These are phyloP conservation scores for Drosophila paramelanica DNA, from an alignment of 2,888 invertebrate genomes.

Conservation along the genomic window DNA sequence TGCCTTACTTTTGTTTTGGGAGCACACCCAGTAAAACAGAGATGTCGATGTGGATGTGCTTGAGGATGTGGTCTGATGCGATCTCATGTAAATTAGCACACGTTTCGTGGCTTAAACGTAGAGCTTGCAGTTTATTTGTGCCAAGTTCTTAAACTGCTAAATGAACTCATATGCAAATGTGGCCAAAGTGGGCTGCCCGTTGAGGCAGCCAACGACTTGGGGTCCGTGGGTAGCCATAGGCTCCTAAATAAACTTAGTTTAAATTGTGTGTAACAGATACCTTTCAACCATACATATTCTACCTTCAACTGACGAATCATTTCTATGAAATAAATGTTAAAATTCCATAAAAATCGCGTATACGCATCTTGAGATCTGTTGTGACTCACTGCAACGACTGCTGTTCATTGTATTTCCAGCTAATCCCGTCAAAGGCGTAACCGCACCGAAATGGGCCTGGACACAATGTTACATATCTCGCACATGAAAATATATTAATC, in stretches of 20 bases:
- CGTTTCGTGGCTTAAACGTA: constrained; percentile 72
- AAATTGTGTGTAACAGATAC: constrained; percentile 12
- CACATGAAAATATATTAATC: constrained; percentile 26
- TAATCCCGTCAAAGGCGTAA: constrained; percentile 61
- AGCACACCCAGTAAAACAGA: constrained; percentile 62
- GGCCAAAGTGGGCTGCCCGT: constrained; percentile 72
- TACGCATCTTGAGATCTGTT: constrained; percentile 50
- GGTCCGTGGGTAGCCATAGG: constrained; percentile 44
- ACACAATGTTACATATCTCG: constrained; percentile 45
- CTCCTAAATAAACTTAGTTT: constrained; percentile 9
- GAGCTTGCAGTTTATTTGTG: constrained; percentile 65
- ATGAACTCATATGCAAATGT: constrained; percentile 80
- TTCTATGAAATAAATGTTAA: constrained; percentile 23
- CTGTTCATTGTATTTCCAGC: constrained; percentile 7
- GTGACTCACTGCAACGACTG: constrained; percentile 41
- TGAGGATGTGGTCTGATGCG: constrained; percentile 66
- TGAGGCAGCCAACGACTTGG: constrained; percentile 24
- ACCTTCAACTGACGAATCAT: constrained; percentile 40
- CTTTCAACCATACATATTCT: not conserved
- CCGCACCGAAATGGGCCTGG: constrained; percentile 44
- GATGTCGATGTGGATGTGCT: constrained; percentile 70
- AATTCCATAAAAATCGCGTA: constrained; percentile 47
- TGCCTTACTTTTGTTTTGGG: constrained; percentile 50
- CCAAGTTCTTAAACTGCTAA: constrained; percentile 74
- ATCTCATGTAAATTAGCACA: constrained; percentile 81